Evolutionary conservation across 1,140 invertebrate genomes (phyloP), one percentile per base, ranked within the genome.

Genomic region (Dendrolimus punctatus): DNA sequence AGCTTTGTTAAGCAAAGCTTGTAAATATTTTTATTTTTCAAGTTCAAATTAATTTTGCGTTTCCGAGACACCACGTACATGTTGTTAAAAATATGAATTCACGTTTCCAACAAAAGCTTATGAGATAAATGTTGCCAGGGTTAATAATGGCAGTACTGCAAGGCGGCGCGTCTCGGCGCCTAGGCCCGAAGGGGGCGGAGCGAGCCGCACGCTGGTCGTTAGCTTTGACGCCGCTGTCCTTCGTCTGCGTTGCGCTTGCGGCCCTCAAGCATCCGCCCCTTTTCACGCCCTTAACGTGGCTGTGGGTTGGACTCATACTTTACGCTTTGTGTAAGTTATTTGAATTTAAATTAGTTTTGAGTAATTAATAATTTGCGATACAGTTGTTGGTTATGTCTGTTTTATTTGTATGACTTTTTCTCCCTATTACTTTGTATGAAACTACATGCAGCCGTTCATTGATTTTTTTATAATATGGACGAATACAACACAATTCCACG

Each of bases 81-180:
- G 3, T 23, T 2, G 23, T 23, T 23, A 23, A 23, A 23, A 23
- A 23, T 23, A 3, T 23, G 23, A 23, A 23, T 23, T 23, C 23
- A 23, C 23, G 23, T 23, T 23, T 23, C 3, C 23, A 23, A 1
- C 23, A 23, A 23, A 23, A 23, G 3, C n/a, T 45, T 36, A 49
- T 8, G 8, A 7, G 9, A 23, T 51, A 6, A 58, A 48, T 37
- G 46, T 71, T 63, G 23, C 23, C 56, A 89, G 88, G 91, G 57
- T 65, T 96, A 10, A 90, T 94, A 37, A 99, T 99, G 98, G 94
- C 96, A 37, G 58, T 95, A 42, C 90, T 99, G 46, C 98, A 99
- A 91, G 98, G 97, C 45, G 91, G 92, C 3, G 96, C 94, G 76
- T 94, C 97, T 0, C 88, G 98, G 54, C 90, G 93, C 55, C 88